Evolutionary conservation across 2,888 invertebrate genomes (phyloP).

Genomic region (Rhamnusium bicolor): DNA sequence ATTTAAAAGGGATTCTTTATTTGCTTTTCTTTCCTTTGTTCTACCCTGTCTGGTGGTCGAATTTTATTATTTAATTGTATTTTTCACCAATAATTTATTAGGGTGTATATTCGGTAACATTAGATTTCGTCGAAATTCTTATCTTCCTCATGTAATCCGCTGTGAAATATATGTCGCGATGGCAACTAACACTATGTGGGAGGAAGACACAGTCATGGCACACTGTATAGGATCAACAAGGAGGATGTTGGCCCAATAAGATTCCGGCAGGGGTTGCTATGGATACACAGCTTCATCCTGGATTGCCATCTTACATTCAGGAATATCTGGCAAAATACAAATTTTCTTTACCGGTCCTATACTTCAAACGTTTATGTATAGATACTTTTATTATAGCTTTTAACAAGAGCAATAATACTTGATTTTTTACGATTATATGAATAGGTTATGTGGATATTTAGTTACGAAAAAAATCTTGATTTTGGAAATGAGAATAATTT

Average conservation of each 20-base stretch:
- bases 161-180: conserved; percentile 39
- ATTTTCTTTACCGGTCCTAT: conserved; percentile 33
- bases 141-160: conserved; percentile 15
- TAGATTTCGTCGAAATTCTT: not conserved
- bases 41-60: conserved; percentile 37
- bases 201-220: conserved; percentile 26
- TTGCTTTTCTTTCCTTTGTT: conserved; percentile 40
- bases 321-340: conserved; percentile 46
- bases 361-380: not conserved
- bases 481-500: no score
- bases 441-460: not conserved
- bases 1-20: conserved; percentile 50
- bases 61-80: conserved; percentile 49
- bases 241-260: conserved; percentile 62
- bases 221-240: conserved; percentile 47
- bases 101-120: not conserved
- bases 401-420: not conserved
- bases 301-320: conserved; percentile 61
- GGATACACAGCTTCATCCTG: conserved; percentile 62
- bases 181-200: conserved; percentile 36
- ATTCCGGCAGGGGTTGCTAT: conserved; percentile 65
- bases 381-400: not conserved
- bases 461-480: not conserved
- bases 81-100: conserved; percentile 33
- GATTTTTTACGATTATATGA: not conserved